Base-by-base conservation (phyloP, 2,113 vertebrate species). In the Otocyon megalotis region DNA sequence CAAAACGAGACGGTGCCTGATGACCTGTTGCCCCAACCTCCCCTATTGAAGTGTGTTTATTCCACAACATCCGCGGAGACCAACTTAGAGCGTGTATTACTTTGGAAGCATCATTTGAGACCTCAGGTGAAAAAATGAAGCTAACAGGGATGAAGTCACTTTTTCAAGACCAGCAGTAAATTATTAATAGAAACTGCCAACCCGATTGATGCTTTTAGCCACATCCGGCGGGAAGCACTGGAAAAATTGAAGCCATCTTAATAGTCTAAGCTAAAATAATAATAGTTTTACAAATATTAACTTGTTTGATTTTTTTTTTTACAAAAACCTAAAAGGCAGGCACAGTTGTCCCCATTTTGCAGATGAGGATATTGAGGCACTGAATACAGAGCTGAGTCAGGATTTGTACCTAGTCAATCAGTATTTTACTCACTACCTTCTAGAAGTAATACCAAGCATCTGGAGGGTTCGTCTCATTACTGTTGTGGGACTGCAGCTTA, bases 241-340 rank as follows among this genome's bases (percentile, higher is more conserved):
- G 8, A 90, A 43, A 71, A 80, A 95, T 76, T n/a, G 24, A 92
- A 97, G 65, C 60, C 48, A 80, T 71, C 62, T 93, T 67, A 50
- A 54, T 82, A 28, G 79, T 90, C 76, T 94, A 35, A 56, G 56
- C 30, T 95, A 82, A 74, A 90, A 90, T 82, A 79, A 76, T 71
- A 76, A 76, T 35, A 63, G 50, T 58, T 92, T 96, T 69, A 81
- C 8, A 88, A 63, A 16, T 50, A 50, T 84, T 72, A 67, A 60
- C 32, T 71, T 72, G 26, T 48, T 76, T 77, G 37, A 62, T 63
- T 94, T 15, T 67, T 56, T 43, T 43, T 43, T 43, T 43, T 43
- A 43, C 6, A 43, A 7, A 69, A n/a, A 11, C n/a, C 32, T 30
- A 43, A 90, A 88, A 91, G 35, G 8, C 35, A 43, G 16, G 4